Base-by-base conservation (phyloP, 1,140 invertebrate species). In the Lanistes nyassanus region DNA sequence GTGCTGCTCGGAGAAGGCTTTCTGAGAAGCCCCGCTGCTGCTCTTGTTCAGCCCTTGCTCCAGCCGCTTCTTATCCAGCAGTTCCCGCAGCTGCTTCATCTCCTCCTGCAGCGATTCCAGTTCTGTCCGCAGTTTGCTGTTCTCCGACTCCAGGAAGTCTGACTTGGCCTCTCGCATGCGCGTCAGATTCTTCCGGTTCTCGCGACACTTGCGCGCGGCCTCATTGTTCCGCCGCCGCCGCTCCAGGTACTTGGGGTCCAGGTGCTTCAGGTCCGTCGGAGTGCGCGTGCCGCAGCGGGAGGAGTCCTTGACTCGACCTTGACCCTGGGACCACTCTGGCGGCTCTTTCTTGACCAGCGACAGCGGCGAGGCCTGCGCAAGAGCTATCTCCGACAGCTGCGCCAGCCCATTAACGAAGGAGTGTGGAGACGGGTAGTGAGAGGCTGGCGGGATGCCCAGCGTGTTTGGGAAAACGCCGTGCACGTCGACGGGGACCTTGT, bases 31-130 rank as follows among this genome's bases (percentile, higher is more conserved):
- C n/a, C 74, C 55, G 6, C 26, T 19, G 23, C 64, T 31, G 7
- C 78, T 69, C 29, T 76, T 66, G 62, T 79, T 81, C 21, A 81
- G 72, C 0, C 76, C 77, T 69, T 82, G 76, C 67, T 82, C 81
- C 69, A 82, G 39, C 16, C 79, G 76, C 76, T 86, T 86, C 79
- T 84, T 84, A 58, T 88, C 86, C 55, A 92, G 81, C 72, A 92
- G 87, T 76, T 90, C 91, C 79, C 96, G 95, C 0, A 98, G 92
- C 77, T 93, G 94, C n/a, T 95, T 96, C 56, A 98, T 95, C 88
- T 98, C 97, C 1, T 94, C 95, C 16, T 96, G 96, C 6, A 98
- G 91, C 74, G 94, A 92, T 71, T 95, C 94, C 79, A 98, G 90
- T 88, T 97, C 94, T 0, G 93, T 93, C 83, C 96, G 94, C 0